These are phyloP conservation scores for Phaenicophaeus curvirostris DNA, from an alignment of 2,797 vertebrate genomes.

Conservation along the genomic window DNA sequence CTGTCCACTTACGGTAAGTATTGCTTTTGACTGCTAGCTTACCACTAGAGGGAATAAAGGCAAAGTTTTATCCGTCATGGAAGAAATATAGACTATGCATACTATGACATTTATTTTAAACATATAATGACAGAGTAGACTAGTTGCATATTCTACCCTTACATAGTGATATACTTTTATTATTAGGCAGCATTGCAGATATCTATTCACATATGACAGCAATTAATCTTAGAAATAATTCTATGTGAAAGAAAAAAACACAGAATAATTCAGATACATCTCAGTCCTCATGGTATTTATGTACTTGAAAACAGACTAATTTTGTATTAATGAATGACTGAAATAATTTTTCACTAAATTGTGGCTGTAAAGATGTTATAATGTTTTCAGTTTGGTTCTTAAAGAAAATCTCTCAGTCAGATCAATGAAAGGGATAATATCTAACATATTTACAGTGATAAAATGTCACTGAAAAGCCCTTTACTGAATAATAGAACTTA, in stretches of 20 bases:
- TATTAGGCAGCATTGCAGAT: not conserved
- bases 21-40: not conserved
- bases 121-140: not conserved
- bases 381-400: not conserved
- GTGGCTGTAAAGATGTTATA: not conserved
- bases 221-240: not conserved
- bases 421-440: not conserved
- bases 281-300: not conserved
- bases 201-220: not conserved
- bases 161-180: not conserved
- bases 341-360: not conserved
- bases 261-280: not conserved
- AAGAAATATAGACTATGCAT: not conserved
- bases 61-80: not conserved
- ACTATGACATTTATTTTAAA: not conserved
- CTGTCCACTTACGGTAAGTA: not conserved
- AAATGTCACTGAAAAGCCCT: not conserved
- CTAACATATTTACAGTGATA: not conserved
- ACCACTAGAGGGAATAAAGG: not conserved
- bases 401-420: not conserved
- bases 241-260: not conserved
- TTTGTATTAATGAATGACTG: not conserved
- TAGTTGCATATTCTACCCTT: not conserved
- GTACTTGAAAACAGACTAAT: not conserved
- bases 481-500: not conserved